Conservation (phyloP, 2,113 vertebrate species). For the Cairina moschata region DNA sequence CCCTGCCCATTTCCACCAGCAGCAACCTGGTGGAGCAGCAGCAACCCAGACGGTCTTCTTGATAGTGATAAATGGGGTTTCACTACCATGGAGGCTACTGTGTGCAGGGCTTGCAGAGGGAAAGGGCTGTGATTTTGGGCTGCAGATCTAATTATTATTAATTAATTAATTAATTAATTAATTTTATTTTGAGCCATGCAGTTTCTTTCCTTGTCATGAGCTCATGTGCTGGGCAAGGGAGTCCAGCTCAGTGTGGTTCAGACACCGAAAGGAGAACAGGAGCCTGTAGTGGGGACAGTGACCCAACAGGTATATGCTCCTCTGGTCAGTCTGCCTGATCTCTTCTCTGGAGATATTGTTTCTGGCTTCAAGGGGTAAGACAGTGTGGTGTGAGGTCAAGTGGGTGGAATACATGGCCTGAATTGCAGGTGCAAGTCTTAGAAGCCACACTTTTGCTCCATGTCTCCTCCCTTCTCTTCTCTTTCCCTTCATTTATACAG, state of each 20-base stretch:
- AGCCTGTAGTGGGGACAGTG: background rate
- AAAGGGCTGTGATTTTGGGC: background rate
- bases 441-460: background rate
- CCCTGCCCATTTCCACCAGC: background rate
- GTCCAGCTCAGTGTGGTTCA: background rate
- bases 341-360: background rate
- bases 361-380: background rate
- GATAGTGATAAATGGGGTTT: background rate
- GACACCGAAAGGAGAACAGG: background rate
- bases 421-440: background rate
- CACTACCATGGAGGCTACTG: background rate
- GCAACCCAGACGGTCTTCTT: background rate
- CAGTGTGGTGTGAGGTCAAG: background rate
- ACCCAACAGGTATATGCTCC: rapidly evolving
- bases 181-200: background rate
- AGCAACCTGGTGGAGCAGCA: background rate
- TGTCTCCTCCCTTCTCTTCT: background rate
- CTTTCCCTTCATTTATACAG: background rate
- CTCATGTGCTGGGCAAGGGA: rapidly evolving
- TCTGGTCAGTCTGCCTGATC: background rate
- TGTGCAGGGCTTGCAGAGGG: rapidly evolving
- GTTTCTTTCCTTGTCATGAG: background rate
- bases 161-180: too few relatives aligned
- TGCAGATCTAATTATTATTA: background rate
- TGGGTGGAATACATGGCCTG: background rate